These are phyloP conservation scores for Monodelphis domestica DNA, from an alignment of 2,797 vertebrate genomes.

Conservation along the genomic window DNA sequence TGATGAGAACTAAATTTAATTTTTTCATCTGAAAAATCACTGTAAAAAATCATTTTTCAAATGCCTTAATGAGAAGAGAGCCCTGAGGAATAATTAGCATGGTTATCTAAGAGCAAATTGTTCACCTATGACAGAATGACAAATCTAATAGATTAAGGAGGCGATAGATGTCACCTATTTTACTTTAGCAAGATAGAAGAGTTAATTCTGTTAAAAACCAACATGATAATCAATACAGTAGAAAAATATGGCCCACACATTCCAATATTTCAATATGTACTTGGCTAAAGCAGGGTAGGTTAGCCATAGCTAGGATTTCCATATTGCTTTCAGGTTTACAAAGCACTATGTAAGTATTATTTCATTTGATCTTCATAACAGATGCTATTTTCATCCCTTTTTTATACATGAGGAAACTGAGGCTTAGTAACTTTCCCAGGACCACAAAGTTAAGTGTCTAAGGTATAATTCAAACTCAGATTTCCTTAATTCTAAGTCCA, in stretches of 20 bases:
- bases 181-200: not conserved
- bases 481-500: no score
- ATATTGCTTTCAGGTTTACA: not conserved
- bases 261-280: not conserved
- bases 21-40: no score
- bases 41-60: not conserved
- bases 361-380: no score
- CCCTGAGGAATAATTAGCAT: not conserved
- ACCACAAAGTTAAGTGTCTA: no score
- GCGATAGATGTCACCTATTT: not conserved
- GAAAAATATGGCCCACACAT: constrained; percentile 1
- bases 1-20: not conserved
- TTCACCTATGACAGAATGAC: not conserved
- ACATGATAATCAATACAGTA: not conserved
- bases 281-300: not conserved
- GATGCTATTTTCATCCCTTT: no score
- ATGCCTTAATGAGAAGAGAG: not conserved
- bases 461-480: no score
- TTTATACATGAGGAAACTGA: no score
- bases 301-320: not conserved
- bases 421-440: no score
- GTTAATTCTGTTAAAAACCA: not conserved
- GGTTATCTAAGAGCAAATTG: not conserved
- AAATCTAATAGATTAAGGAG: not conserved
- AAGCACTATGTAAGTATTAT: not conserved